Evolutionary conservation across 1,140 invertebrate species (phyloP), one percentile per base, ranked within the genome.

Genomic region (Lasioglossum baleicum): DNA sequence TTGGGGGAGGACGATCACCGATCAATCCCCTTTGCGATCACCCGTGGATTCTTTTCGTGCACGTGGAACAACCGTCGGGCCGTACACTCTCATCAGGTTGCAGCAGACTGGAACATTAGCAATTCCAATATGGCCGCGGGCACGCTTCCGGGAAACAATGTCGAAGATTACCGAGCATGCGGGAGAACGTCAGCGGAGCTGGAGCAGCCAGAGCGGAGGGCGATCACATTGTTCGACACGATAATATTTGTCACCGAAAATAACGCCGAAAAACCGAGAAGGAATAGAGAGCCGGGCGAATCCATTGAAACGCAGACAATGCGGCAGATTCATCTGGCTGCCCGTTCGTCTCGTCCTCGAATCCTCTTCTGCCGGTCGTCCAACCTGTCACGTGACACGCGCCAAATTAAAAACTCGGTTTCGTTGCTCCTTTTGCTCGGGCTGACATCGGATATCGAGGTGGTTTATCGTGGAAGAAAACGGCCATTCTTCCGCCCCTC

Each of bases 171-270:
- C 90, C 86, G 82, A 48, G 70, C 77, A 64, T 80, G 80, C 60
- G 72, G 77, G 75, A 48, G 44, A 61, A 78, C 53, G 48, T 72
- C 60, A 83, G 83, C 84, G 80, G 80, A 88, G 81, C 70, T 48
- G 81, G 79, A 85, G 81, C 74, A 85, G 82, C 80, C 90, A 90
- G 35, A 35, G 90, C 87, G 88, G 44, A 91, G 90, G 90, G 87
- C 89, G 89, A 92, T 93, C 90, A 87, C 82, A 93, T 93, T 93
- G 92, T 92, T 93, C 91, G 92, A 92, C 92, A 91, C 90, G 91
- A 93, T 92, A 92, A 93, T 92, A 93, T 93, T 93, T 93, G 92
- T 91, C 90, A 87, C 90, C 91, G 88, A 92, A 93, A 93, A 92
- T 92, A 92, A 92, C 84, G 87, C 86, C 89, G 82, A 88, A 91